Conservation (phyloP, 1,140 invertebrate genomes). For the Pogonomyrmex barbatus region DNA sequence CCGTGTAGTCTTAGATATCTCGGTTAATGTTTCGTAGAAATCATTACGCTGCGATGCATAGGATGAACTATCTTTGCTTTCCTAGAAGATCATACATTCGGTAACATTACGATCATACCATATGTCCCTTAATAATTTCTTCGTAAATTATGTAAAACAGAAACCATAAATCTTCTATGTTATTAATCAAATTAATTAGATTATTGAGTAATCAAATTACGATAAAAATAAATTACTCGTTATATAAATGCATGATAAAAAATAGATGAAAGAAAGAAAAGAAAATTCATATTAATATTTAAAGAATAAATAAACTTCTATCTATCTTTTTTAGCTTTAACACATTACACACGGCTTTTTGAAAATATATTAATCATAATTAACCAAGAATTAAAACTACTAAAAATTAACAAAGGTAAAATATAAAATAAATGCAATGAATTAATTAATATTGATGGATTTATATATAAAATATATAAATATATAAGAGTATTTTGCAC, state of each 20-base stretch:
- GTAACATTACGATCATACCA: neutral
- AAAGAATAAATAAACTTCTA: no score
- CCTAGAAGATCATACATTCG: conserved; percentile 37
- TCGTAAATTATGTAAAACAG: neutral
- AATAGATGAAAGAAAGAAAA: no score
- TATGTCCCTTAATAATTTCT: neutral
- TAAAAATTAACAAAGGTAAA: neutral
- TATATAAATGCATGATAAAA: neutral
- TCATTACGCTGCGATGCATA: neutral
- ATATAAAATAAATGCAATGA: neutral
- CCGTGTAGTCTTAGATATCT: neutral
- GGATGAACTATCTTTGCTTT: neutral
- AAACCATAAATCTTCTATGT: neutral
- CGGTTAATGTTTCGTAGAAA: neutral
- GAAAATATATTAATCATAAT: neutral
- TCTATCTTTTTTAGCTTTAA: no score
- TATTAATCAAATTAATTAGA: neutral
- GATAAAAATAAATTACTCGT: neutral
- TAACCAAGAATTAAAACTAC: neutral
- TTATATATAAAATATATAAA: neutral
- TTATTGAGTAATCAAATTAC: neutral
- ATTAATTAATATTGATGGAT: neutral
- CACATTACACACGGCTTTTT: no score
- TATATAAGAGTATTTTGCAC: neutral
- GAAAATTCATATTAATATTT: no score